Percentiles rank a stretch among this genome's conserved stretches.
Evolutionary conservation across 2,888 invertebrate genomes (phyloP).

Genomic region (Clepsis dumicolana): DNA sequence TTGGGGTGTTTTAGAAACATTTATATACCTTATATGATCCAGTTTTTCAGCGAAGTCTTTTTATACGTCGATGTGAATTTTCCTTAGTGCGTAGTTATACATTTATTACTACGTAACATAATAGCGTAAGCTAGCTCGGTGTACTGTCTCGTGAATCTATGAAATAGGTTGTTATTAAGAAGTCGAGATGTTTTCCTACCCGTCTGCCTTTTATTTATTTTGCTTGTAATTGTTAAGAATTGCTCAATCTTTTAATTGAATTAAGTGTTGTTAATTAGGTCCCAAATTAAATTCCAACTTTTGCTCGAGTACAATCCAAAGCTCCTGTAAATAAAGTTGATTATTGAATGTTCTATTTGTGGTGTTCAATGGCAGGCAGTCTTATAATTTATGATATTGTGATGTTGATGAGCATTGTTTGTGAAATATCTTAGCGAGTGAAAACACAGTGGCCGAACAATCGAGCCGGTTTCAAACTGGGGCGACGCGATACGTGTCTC

Average conservation of each 20-base stretch:
- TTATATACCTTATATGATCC: slow-evolving; percentile 76
- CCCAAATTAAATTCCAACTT: slow-evolving; percentile 11
- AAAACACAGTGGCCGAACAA: slow-evolving; percentile 49
- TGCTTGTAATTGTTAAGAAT: slow-evolving; percentile 61
- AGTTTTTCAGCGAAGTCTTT: slow-evolving; percentile 75
- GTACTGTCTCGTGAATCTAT: slow-evolving; percentile 54
- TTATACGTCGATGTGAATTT: slow-evolving; percentile 79
- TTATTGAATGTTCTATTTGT: slow-evolving; percentile 3
- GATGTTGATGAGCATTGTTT: slow-evolving; percentile 46
- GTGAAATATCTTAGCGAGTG: slow-evolving; percentile 45
- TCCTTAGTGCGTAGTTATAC: slow-evolving; percentile 71
- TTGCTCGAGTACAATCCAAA: slow-evolving; percentile 4
- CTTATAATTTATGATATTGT: slow-evolving; percentile 30
- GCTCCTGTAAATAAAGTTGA: slow-evolving; percentile 1
- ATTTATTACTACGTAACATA: slow-evolving; percentile 50
- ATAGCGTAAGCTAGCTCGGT: slow-evolving; percentile 66
- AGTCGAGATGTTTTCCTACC: slow-evolving; percentile 49
- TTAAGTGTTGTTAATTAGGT: slow-evolving; percentile 50
- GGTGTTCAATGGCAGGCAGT: slow-evolving; percentile 29
- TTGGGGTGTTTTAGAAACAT: slow-evolving; percentile 78
- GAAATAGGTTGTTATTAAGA: slow-evolving; percentile 54
- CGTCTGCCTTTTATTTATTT: slow-evolving; percentile 47
- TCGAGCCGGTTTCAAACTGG: slow-evolving; percentile 56
- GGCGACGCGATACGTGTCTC: slow-evolving; percentile 47
- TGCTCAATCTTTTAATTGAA: slow-evolving; percentile 74